Percentiles rank a stretch among this genome's conserved stretches.
phyloP scores from a whole-genome alignment of 1,140 invertebrate genomes.

The Coelopa frigida region DNA sequence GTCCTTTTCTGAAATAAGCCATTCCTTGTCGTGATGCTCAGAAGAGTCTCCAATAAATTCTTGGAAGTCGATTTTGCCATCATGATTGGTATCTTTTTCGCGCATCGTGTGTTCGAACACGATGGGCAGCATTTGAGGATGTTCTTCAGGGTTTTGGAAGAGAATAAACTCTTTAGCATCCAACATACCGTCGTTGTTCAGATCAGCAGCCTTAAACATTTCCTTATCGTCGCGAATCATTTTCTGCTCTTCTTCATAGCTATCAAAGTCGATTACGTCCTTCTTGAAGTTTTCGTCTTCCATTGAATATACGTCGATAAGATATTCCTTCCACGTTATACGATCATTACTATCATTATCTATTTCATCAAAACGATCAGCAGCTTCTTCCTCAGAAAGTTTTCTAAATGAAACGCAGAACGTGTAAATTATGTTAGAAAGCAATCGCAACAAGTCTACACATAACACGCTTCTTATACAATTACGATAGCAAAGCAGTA shows the following conservation, averaged over 20 bases:
- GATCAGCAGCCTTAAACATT: constrained; percentile 82
- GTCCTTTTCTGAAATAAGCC: constrained; percentile 76
- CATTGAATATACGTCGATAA: constrained; percentile 71
- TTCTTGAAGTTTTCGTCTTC: constrained; percentile 49
- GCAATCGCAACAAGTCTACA: no score
- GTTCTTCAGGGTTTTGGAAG: constrained; percentile 92
- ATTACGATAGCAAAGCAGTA: no score
- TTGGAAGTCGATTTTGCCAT: constrained; percentile 75
- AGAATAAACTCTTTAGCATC: constrained; percentile 74
- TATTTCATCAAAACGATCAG: constrained; percentile 77
- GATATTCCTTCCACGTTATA: constrained; percentile 84
- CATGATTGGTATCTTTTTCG: constrained; percentile 79
- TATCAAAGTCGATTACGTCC: constrained; percentile 45
- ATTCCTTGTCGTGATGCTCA: constrained; percentile 68
- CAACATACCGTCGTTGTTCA: constrained; percentile 73
- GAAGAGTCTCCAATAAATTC: constrained; percentile 76
- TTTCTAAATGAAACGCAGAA: constrained; percentile 58
- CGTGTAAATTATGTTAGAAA: no score
- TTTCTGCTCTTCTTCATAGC: constrained; percentile 47
- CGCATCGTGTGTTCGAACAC: constrained; percentile 76
- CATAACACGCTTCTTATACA: no score
- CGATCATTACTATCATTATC: constrained; percentile 76
- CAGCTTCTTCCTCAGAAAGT: constrained; percentile 80
- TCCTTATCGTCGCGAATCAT: constrained; percentile 73
- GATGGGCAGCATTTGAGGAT: constrained; percentile 76